Percentiles rank a stretch among this genome's conserved stretches.
phyloP scores from a whole-genome alignment of 2,888 invertebrate species.

The Lottia scabra region DNA sequence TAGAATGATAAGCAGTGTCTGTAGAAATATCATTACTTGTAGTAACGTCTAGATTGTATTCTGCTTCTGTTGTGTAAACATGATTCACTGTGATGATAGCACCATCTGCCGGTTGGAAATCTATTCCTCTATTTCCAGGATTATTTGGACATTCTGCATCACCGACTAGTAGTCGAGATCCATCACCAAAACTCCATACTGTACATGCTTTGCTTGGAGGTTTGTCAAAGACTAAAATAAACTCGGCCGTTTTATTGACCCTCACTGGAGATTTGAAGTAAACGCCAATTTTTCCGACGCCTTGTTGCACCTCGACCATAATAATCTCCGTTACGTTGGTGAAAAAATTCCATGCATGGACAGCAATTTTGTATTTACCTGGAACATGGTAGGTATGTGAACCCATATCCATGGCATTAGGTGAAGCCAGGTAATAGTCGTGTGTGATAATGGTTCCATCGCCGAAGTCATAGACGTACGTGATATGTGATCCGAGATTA shows the following conservation, averaged over 20 bases:
- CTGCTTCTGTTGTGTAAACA: conserved; percentile 8
- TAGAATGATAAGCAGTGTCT: conserved; percentile 8
- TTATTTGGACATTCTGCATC: conserved; percentile 15
- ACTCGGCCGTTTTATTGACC: conserved; percentile 17
- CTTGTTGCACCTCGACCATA: conserved; percentile 20
- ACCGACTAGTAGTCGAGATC: conserved; percentile 18
- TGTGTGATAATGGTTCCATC: conserved; percentile 12
- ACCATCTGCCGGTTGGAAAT: conserved; percentile 6
- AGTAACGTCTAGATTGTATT: conserved; percentile 20
- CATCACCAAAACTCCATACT: conserved; percentile 27
- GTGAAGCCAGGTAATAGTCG: not conserved
- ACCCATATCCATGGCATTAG: conserved; percentile 7
- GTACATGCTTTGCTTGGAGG: conserved; percentile 24
- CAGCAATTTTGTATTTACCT: conserved; percentile 7
- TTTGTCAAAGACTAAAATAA: conserved; percentile 10
- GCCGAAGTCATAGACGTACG: conserved; percentile 21
- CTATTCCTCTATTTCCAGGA: conserved; percentile 12
- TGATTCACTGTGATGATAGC: conserved; percentile 11
- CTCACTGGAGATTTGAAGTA: conserved; percentile 13
- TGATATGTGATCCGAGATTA: conserved; percentile 18
- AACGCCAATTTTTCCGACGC: conserved; percentile 15
- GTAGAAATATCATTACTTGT: conserved; percentile 22
- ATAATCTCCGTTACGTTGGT: conserved; percentile 11
- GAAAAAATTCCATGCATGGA: conserved; percentile 20
- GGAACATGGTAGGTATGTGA: conserved; percentile 1